Evolutionary conservation across 2,888 invertebrate species (phyloP).

Genomic region (Hedya salicella): DNA sequence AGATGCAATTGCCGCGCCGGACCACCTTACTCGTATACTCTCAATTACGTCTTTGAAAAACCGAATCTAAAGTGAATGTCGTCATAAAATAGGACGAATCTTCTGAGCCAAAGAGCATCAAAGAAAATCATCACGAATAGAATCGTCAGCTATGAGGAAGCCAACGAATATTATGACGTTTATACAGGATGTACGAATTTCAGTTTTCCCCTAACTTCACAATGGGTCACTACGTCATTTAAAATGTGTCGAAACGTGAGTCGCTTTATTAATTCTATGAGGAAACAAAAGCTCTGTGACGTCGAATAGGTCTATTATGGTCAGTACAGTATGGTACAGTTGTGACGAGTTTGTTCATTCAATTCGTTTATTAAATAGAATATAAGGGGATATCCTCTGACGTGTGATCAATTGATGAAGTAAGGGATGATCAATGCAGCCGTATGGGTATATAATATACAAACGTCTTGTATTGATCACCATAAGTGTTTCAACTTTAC

Average conservation of each 20-base stretch:
- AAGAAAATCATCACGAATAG: no score
- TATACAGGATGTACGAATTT: neutral
- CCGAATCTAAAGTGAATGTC: no score
- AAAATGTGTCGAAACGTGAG: neutral
- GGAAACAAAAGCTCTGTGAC: no score
- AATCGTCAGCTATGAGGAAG: no score
- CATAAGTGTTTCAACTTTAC: neutral
- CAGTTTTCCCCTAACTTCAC: neutral
- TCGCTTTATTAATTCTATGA: no score
- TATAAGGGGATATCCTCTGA: neutral
- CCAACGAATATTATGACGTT: no score
- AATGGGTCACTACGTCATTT: neutral
- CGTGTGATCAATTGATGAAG: neutral
- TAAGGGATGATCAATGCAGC: neutral
- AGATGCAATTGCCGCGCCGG: no score
- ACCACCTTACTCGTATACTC: no score
- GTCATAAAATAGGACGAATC: no score
- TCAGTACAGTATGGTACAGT: neutral
- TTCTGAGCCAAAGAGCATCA: no score
- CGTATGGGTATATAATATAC: neutral
- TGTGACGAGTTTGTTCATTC: neutral
- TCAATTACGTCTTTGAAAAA: no score
- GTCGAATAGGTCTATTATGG: no score
- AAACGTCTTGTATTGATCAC: neutral
- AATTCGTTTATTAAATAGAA: slow-evolving; percentile 16